phyloP scores from a whole-genome alignment of 2,888 invertebrate genomes.

The Aporophyla nigra region DNA sequence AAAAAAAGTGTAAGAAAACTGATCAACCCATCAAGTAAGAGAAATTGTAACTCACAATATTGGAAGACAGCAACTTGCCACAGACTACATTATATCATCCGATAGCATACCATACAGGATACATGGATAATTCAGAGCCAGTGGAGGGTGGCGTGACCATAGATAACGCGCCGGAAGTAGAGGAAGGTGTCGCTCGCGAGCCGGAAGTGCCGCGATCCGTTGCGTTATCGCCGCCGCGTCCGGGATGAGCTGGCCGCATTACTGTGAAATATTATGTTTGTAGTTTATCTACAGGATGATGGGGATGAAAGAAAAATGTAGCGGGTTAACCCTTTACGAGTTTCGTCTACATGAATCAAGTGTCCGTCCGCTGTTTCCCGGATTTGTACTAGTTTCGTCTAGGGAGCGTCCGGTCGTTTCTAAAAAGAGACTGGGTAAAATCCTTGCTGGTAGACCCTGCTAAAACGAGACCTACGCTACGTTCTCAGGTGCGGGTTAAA shows the following conservation, averaged over 20 bases:
- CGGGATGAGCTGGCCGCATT: slow-evolving; percentile 59
- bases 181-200: slow-evolving; percentile 74
- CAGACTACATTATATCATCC: slow-evolving; percentile 32
- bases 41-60: slow-evolving; percentile 3
- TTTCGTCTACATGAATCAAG: slow-evolving; percentile 32
- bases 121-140: slow-evolving; percentile 63
- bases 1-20: not conserved
- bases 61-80: slow-evolving; percentile 13
- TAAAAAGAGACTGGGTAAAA: not conserved
- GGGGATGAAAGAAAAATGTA: slow-evolving; percentile 32
- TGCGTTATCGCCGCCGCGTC: slow-evolving; percentile 73
- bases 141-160: slow-evolving; percentile 64
- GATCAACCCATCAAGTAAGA: not conserved
- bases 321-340: slow-evolving; percentile 27
- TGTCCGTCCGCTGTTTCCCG: slow-evolving; percentile 19
- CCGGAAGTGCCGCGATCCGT: slow-evolving; percentile 73
- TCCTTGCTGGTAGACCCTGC: not conserved
- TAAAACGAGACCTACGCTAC: not conserved
- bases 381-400: slow-evolving; percentile 23
- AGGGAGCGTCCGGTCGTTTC: slow-evolving; percentile 18
- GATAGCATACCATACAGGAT: slow-evolving; percentile 48
- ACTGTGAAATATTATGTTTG: slow-evolving; percentile 53
- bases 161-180: slow-evolving; percentile 74
- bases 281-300: slow-evolving; percentile 42
- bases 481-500: not conserved